Evolutionary conservation across 2,888 invertebrate species (phyloP).

Genomic region (Brenthis daphne): DNA sequence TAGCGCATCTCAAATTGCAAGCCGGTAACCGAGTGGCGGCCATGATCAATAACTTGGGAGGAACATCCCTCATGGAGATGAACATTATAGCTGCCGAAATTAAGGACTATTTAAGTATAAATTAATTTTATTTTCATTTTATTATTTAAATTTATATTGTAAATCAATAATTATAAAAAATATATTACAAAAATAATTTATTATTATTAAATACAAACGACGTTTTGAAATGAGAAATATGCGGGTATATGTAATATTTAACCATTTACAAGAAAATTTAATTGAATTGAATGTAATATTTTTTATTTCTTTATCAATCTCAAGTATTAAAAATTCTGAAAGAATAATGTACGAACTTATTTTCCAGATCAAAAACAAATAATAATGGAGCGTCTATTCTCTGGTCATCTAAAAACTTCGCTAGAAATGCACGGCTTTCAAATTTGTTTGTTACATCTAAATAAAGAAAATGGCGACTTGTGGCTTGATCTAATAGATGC

Average conservation of each 20-base stretch:
- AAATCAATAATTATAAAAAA: too few relatives aligned
- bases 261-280: too few relatives aligned
- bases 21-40: constrained; percentile 79
- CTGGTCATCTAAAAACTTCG: constrained; percentile 86
- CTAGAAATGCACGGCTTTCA: constrained; percentile 90
- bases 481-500: constrained; percentile 82
- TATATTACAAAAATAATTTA: too few relatives aligned
- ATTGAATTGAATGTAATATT: too few relatives aligned
- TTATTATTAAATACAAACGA: too few relatives aligned
- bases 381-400: constrained; percentile 77
- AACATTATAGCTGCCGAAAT: constrained; percentile 86
- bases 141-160: too few relatives aligned
- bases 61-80: constrained; percentile 88
- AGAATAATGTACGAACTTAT: neutral
- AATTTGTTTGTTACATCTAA: constrained; percentile 85
- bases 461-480: constrained; percentile 60
- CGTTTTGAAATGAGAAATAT: too few relatives aligned
- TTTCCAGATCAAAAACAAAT: constrained; percentile 68
- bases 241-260: too few relatives aligned
- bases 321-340: neutral
- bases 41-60: constrained; percentile 90
- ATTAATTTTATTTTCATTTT: neutral
- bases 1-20: constrained; percentile 58
- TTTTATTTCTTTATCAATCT: neutral
- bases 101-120: constrained; percentile 82